These are phyloP conservation scores for Caretta caretta DNA, from an alignment of 2,113 vertebrate species.

Conservation along the genomic window DNA sequence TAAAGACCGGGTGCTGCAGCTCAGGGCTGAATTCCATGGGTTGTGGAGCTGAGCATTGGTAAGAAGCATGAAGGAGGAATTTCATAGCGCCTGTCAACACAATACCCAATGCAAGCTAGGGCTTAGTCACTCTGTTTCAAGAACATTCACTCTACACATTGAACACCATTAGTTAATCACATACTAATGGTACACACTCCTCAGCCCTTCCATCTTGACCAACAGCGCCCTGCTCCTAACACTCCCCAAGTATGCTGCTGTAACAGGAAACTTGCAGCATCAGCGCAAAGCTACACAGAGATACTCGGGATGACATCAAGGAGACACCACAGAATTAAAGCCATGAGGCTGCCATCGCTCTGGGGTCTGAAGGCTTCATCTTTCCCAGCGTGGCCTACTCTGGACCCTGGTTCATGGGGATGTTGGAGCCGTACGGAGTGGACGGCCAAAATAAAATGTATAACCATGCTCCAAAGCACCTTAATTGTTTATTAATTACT, in stretches of 20 bases:
- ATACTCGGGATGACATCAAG: neutral
- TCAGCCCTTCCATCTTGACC: neutral
- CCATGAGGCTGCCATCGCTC: neutral
- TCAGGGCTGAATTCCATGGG: neutral
- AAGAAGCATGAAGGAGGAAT: neutral
- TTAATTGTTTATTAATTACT: slow-evolving; percentile 93
- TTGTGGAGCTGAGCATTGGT: neutral
- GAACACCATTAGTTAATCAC: accelerated
- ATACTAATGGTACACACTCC: too few relatives aligned
- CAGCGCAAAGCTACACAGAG: neutral
- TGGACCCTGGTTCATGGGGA: neutral
- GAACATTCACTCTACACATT: accelerated
- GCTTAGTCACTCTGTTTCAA: neutral
- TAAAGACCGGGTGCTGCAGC: neutral
- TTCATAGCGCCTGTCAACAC: neutral
- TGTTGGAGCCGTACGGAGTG: neutral
- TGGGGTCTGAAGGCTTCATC: neutral
- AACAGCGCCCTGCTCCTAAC: neutral
- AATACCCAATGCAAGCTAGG: neutral
- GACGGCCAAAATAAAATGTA: slow-evolving; percentile 64
- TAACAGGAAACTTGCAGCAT: neutral
- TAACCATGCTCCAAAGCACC: slow-evolving; percentile 75
- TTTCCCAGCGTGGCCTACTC: neutral
- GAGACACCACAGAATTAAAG: neutral
- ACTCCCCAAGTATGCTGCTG: accelerated